Evolutionary conservation across 2,113 vertebrate genomes (phyloP).

Genomic region (Hemicordylus capensis): DNA sequence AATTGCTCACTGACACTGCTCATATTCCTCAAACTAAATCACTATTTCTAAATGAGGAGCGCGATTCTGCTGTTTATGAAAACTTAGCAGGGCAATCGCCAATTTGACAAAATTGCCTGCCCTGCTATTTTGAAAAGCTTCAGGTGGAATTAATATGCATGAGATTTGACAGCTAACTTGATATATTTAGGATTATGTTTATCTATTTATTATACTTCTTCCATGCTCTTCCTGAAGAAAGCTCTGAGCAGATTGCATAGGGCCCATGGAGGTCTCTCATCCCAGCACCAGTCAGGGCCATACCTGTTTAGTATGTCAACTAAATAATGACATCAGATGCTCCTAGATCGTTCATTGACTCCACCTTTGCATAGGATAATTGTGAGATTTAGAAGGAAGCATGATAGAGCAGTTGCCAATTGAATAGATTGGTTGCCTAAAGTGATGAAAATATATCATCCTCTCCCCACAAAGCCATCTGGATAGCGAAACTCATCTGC

Average conservation of each 20-base stretch:
- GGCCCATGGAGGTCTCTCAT: too few species aligned
- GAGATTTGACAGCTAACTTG: slow-evolving; percentile 31
- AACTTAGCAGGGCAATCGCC: slow-evolving; percentile 38
- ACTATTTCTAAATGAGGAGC: slow-evolving; percentile 42
- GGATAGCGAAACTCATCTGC: background rate
- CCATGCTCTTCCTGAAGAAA: background rate
- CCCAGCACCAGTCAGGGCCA: background rate
- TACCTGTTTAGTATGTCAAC: background rate
- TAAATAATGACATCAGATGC: background rate
- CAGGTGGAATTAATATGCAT: slow-evolving; percentile 13
- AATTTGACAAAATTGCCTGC: slow-evolving; percentile 22
- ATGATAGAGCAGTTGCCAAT: background rate
- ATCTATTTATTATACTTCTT: background rate
- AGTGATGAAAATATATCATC: background rate
- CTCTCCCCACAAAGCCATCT: background rate
- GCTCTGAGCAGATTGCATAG: background rate
- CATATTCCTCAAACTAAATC: slow-evolving; percentile 59
- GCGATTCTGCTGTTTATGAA: slow-evolving; percentile 22
- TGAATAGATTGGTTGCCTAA: background rate
- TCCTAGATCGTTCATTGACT: background rate
- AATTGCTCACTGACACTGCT: slow-evolving; percentile 65
- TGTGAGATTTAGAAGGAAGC: background rate
- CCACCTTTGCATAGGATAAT: background rate
- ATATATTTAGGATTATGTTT: background rate
- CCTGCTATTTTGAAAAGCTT: slow-evolving; percentile 3